A percentile compares a stretch with the other conserved stretches of the same genome.
phyloP scores from a whole-genome alignment of 2,888 invertebrate species.

The Biston betularia region DNA sequence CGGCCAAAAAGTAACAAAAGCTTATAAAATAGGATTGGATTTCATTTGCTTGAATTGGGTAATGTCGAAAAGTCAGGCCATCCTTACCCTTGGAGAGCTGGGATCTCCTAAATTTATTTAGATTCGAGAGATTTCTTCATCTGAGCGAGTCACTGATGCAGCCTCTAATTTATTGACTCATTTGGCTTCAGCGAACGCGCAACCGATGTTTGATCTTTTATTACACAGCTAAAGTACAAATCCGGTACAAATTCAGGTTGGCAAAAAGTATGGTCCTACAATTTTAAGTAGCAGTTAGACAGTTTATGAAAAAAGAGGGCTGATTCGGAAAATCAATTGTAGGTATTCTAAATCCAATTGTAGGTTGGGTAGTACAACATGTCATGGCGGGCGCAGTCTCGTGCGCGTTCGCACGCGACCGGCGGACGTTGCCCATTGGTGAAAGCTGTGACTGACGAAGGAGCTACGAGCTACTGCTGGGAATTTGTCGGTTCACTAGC shows the following conservation, averaged over 20 bases:
- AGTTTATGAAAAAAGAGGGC: too few species aligned
- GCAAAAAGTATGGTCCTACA: too few species aligned
- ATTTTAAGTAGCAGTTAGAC: too few species aligned
- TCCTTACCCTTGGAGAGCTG: slow-evolving; percentile 3
- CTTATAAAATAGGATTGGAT: background rate
- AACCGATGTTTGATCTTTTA: background rate
- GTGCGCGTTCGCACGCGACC: slow-evolving; percentile 49
- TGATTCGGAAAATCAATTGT: too few species aligned
- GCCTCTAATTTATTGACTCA: background rate
- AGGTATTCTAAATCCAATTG: background rate
- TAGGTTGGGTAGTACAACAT: too few species aligned
- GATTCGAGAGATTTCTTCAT: background rate
- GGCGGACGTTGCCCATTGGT: slow-evolving; percentile 58
- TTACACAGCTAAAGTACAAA: too few species aligned
- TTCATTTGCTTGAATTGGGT: background rate
- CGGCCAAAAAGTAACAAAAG: background rate
- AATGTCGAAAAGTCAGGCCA: background rate
- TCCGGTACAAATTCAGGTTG: too few species aligned
- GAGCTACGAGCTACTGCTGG: slow-evolving; percentile 16
- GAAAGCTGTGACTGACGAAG: slow-evolving; percentile 43
- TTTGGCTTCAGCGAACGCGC: background rate
- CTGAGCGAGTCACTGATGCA: background rate
- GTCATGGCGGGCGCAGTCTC: too few species aligned
- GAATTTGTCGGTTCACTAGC: background rate
- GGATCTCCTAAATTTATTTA: slow-evolving; percentile 1